These are phyloP conservation scores for Botia almorhae DNA, from an alignment of 2,797 vertebrate genomes.

Conservation along the genomic window DNA sequence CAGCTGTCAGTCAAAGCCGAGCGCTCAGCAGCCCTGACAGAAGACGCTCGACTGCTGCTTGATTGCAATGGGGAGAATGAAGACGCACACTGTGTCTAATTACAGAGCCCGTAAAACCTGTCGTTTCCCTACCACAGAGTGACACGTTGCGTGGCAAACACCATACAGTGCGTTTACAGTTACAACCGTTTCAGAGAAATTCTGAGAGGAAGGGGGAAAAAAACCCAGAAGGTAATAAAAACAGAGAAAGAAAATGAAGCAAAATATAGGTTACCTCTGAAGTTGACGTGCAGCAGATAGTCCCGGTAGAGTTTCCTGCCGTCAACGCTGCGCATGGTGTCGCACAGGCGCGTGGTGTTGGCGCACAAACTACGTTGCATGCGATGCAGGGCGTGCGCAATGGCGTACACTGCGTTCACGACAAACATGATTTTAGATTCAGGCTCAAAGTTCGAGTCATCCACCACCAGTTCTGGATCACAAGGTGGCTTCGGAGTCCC, in stretches of 20 bases:
- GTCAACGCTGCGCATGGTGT: conserved; percentile 92
- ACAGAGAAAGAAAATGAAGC: conserved; percentile 1
- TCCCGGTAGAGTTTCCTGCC: conserved; percentile 94
- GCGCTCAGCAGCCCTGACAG: conserved; percentile 49
- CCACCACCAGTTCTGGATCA: conserved; percentile 84
- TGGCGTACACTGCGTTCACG: conserved; percentile 96
- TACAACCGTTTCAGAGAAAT: neutral
- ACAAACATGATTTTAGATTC: conserved; percentile 99
- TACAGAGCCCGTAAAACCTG: conserved; percentile 49
- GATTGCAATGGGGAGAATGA: conserved; percentile 46
- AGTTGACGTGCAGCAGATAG: conserved; percentile 95
- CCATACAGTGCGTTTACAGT: conserved; percentile 14
- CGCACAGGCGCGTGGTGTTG: conserved; percentile 93
- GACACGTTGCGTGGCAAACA: conserved; percentile 17
- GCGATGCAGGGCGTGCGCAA: conserved; percentile 93
- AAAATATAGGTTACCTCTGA: conserved; percentile 87
- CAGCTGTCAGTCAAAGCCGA: conserved; percentile 59
- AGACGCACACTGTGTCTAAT: conserved; percentile 58
- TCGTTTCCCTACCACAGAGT: conserved; percentile 21
- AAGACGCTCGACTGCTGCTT: conserved; percentile 36
- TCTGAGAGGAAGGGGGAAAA: neutral
- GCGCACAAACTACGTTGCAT: conserved; percentile 93
- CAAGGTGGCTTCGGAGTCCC: conserved; percentile 80
- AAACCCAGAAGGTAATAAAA: neutral
- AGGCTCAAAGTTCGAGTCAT: conserved; percentile 91